These are phyloP conservation scores for Amblyteles armatorius DNA, from an alignment of 2,888 invertebrate species.

Conservation along the genomic window DNA sequence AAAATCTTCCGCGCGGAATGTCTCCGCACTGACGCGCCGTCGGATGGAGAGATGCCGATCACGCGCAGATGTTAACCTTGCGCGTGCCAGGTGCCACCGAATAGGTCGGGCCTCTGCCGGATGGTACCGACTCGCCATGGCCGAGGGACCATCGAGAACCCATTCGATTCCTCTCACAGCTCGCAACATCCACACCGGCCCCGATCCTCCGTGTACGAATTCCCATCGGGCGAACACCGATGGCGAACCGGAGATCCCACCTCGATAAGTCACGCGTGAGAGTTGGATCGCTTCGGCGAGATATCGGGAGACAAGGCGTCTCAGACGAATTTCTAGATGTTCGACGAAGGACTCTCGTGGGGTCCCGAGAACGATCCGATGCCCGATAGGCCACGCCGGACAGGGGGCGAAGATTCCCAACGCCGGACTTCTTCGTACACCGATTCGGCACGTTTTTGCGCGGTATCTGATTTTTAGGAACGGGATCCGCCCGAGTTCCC, in stretches of 20 bases:
- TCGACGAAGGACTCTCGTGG: conserved; percentile 24
- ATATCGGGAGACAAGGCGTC: conserved; percentile 50
- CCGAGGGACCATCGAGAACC: conserved; percentile 52
- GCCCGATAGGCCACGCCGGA: not conserved
- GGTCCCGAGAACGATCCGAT: conserved; percentile 32
- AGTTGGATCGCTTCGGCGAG: conserved; percentile 54
- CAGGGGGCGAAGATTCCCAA: not conserved
- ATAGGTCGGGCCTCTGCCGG: conserved; percentile 27
- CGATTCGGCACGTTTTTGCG: not conserved
- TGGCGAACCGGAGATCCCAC: conserved; percentile 53
- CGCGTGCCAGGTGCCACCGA: conserved; percentile 69
- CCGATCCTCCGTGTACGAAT: conserved; percentile 33
- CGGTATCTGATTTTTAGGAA: not conserved
- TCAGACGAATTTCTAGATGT: conserved; percentile 65
- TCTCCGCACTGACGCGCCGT: conserved; percentile 6
- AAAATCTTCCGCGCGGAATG: conserved; percentile 17
- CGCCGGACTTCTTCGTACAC: not conserved
- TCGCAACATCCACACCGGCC: conserved; percentile 47
- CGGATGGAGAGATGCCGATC: conserved; percentile 44
- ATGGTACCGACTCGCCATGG: not conserved
- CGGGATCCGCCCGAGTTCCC: not conserved
- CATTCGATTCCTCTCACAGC: conserved; percentile 60
- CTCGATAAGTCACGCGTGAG: conserved; percentile 66
- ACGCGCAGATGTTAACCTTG: conserved; percentile 65
- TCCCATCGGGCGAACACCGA: conserved; percentile 60